phyloP scores from a whole-genome alignment of 1,140 invertebrate genomes.

The Chironomus striatipennis region DNA sequence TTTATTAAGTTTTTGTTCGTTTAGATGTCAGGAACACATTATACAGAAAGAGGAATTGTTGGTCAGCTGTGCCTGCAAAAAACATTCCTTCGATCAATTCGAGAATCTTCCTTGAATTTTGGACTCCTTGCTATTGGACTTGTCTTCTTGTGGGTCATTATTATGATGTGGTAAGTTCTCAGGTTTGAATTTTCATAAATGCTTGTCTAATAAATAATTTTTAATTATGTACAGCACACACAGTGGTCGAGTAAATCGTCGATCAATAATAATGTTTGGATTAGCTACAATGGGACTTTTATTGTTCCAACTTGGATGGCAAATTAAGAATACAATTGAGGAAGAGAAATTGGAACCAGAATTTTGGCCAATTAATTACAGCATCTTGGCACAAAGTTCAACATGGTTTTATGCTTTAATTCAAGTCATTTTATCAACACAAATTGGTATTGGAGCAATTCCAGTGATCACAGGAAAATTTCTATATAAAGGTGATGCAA shows the following conservation, averaged over 20 bases:
- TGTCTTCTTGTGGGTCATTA: slow-evolving; percentile 37
- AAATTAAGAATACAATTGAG: slow-evolving; percentile 35
- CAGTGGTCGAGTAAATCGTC: slow-evolving; percentile 35
- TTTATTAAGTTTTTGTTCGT: neutral
- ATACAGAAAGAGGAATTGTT: neutral
- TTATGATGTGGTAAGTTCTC: slow-evolving; percentile 38
- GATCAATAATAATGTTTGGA: slow-evolving; percentile 36
- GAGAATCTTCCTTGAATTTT: slow-evolving; percentile 38
- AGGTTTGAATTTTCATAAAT: neutral
- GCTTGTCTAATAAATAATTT: neutral
- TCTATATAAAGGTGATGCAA: slow-evolving; percentile 39
- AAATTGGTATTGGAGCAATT: slow-evolving; percentile 36
- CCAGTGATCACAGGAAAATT: slow-evolving; percentile 40
- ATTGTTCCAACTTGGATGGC: slow-evolving; percentile 36
- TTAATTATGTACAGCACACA: slow-evolving; percentile 32
- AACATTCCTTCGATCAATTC: slow-evolving; percentile 38
- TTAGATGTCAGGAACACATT: neutral
- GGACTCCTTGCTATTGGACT: slow-evolving; percentile 36
- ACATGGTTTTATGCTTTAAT: slow-evolving; percentile 39
- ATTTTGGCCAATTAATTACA: slow-evolving; percentile 33
- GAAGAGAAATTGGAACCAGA: slow-evolving; percentile 33
- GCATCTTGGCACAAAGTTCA: slow-evolving; percentile 32
- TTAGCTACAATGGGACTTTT: slow-evolving; percentile 32
- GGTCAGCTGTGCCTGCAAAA: slow-evolving; percentile 24
- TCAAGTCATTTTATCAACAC: slow-evolving; percentile 37